Conservation (phyloP, 1,140 invertebrate genomes). For the Rhopalosiphum maidis region DNA sequence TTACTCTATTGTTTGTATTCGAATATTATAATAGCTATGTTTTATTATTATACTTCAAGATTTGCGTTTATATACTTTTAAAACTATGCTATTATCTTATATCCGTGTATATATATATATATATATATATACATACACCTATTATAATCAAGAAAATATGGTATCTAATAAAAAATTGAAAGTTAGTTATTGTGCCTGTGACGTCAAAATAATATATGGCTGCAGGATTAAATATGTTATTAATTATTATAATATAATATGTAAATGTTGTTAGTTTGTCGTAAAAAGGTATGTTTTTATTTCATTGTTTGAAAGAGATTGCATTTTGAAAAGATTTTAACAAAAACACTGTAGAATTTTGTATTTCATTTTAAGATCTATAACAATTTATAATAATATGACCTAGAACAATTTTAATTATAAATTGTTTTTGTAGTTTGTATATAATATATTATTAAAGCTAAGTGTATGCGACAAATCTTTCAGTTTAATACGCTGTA, state of each 20-base stretch:
- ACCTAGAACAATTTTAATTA: slow-evolving; percentile 13
- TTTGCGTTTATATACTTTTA: not conserved
- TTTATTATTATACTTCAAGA: not conserved
- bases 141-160: not conserved
- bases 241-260: not conserved
- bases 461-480: not conserved
- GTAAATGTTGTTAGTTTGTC: not conserved
- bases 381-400: not conserved
- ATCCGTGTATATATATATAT: not conserved
- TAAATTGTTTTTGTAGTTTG: not conserved
- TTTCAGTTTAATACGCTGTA: not conserved
- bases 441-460: not conserved
- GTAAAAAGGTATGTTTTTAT: not conserved
- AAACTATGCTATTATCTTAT: not conserved
- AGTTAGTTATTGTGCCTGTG: not conserved
- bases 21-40: not conserved
- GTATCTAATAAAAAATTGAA: not conserved
- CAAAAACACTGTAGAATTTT: not conserved
- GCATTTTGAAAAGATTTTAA: not conserved
- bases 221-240: not conserved
- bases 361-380: not conserved
- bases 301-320: not conserved
- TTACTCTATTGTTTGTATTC: not conserved
- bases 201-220: no score
- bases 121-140: not conserved